phyloP scores from a whole-genome alignment of 1,140 invertebrate species.

The Brachionus sp. region DNA sequence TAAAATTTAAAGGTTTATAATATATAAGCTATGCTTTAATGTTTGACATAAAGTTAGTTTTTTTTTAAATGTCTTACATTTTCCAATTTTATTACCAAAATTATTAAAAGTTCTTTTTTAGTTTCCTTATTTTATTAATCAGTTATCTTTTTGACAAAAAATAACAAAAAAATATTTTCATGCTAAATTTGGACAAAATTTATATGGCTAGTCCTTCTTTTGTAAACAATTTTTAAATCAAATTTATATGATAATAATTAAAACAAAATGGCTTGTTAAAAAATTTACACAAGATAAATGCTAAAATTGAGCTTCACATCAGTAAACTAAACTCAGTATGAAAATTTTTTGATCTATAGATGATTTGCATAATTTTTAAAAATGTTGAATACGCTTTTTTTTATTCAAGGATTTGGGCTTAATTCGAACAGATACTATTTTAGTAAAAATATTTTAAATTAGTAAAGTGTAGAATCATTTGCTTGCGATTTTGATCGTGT shows the following conservation, averaged over 20 bases:
- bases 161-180: too few relatives aligned
- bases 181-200: too few relatives aligned
- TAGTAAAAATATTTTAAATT: not conserved
- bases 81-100: too few relatives aligned
- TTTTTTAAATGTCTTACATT: too few relatives aligned
- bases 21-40: too few relatives aligned
- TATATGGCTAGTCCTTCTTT: too few relatives aligned
- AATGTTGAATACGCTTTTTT: not conserved
- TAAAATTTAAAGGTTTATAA: too few relatives aligned
- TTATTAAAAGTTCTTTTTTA: too few relatives aligned
- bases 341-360: not conserved
- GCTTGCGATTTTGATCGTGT: not conserved
- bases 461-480: not conserved
- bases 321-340: not conserved
- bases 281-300: not conserved
- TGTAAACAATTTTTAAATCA: not conserved
- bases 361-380: conserved; percentile 7
- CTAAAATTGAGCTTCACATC: not conserved
- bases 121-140: too few relatives aligned
- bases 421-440: not conserved
- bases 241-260: not conserved
- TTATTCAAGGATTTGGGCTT: not conserved
- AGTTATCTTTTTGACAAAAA: too few relatives aligned
- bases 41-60: too few relatives aligned
- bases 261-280: not conserved